These are phyloP conservation scores for Myotis daubentonii DNA, from an alignment of 2,797 vertebrate genomes.

Conservation along the genomic window DNA sequence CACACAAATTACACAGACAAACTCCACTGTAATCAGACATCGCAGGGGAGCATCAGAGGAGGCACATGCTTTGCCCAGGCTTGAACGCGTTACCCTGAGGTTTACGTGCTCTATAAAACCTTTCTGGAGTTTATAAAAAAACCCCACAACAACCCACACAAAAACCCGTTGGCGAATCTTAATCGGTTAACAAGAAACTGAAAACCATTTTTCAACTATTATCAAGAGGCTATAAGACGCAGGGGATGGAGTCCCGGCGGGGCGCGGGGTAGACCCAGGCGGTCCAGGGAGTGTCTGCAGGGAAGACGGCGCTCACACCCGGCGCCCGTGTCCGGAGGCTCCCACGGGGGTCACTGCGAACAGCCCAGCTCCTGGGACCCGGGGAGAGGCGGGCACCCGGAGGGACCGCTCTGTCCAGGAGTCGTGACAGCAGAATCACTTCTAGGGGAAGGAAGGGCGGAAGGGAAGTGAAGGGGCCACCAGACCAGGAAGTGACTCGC, in stretches of 20 bases:
- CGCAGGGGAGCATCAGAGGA: neutral
- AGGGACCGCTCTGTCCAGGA: conserved; percentile 29
- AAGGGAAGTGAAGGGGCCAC: conserved; percentile 72
- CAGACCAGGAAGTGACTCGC: conserved; percentile 78
- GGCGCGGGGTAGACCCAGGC: neutral
- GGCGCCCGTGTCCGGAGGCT: neutral
- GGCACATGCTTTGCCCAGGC: neutral
- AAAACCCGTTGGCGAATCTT: neutral
- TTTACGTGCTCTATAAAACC: conserved; percentile 25
- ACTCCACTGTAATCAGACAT: neutral
- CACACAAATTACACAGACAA: neutral
- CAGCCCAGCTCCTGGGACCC: neutral
- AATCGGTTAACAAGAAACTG: neutral
- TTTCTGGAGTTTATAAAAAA: neutral
- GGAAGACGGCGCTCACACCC: neutral
- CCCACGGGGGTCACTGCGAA: neutral
- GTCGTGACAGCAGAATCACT: conserved; percentile 71
- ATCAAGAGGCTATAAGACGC: neutral
- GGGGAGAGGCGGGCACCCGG: neutral
- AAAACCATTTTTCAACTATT: conserved; percentile 14
- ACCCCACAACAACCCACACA: neutral
- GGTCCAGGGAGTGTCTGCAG: neutral
- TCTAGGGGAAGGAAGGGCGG: conserved; percentile 77
- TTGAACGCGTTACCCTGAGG: neutral
- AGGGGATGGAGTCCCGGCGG: neutral